Conservation (phyloP, 2,888 invertebrate species). For the Oxyscelio sp. region DNA sequence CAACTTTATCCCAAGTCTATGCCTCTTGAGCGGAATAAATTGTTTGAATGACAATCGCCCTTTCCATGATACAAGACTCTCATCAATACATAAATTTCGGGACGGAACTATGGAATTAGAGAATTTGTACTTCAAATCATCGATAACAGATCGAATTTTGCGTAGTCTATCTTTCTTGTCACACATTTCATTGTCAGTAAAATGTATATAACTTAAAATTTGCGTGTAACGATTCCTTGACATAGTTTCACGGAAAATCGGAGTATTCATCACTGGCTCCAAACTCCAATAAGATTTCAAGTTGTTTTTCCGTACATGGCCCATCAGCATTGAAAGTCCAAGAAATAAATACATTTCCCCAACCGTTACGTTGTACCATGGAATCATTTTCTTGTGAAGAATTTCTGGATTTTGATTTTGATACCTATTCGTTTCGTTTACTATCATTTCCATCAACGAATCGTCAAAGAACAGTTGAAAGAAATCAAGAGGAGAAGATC, state of each 20-base stretch:
- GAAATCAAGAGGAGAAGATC: background rate
- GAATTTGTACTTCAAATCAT: conserved; percentile 15
- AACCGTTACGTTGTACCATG: background rate
- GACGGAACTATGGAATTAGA: background rate
- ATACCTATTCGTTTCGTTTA: background rate
- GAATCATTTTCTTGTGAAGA: no score
- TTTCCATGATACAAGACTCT: conserved; percentile 16
- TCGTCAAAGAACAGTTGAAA: conserved; percentile 4
- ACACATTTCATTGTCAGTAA: background rate
- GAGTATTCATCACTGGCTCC: background rate
- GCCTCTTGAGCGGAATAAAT: conserved; percentile 10
- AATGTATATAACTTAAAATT: conserved; percentile 15
- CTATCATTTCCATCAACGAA: background rate
- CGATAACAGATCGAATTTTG: conserved; percentile 20
- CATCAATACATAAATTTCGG: conserved; percentile 10
- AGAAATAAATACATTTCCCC: background rate
- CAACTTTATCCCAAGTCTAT: conserved; percentile 25
- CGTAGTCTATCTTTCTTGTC: conserved; percentile 1
- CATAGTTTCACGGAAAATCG: background rate
- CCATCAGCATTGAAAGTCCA: conserved; percentile 1
- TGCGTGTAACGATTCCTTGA: background rate
- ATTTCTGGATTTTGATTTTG: no score
- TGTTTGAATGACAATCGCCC: conserved; percentile 22
- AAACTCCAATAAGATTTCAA: conserved; percentile 11
- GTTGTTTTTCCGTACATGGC: background rate